Evolutionary conservation across 2,113 vertebrate genomes (phyloP), one percentile per base, ranked within the genome.

Genomic region (Nothobranchius furzeri): DNA sequence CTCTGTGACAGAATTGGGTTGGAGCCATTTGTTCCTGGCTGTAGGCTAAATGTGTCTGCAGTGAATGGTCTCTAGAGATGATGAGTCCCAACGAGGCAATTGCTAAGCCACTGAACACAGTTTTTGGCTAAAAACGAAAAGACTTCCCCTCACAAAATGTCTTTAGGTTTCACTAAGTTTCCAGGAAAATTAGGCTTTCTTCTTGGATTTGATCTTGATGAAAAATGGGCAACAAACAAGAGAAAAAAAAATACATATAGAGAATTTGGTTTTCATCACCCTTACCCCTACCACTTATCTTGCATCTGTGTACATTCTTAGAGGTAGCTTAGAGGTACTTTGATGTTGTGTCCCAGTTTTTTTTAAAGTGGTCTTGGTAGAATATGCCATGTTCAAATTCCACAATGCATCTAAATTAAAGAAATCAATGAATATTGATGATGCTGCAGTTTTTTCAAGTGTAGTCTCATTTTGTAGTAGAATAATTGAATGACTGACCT

Each of bases 1-100:
- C 53, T 74, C 35, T 52, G 60, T 74, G 67, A 74, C 63, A 82
- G 46, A 77, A 82, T 14, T 72, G 64, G 72, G 60, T 72, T 77
- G 43, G 15, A 7, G 63, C 55, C 36, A 65, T 76, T 68, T 76
- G 51, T 75, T 73, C 50, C 36, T 58, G 40, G 60, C 35, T 48
- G 56, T 66, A 69, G 46, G 40, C 36, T 54, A 73, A 68, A 68
- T 40, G 36, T 58, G 24, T 63, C 36, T 70, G 49, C 66, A 68
- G 62, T 53, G 37, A 20, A 50, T 60, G 12, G 49, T 65, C 10
- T 37, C 30, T 65, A 25, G 59, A 67, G 62, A 79, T 46, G 47
- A 75, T 64, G 64, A 55, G 40, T 15, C 35, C 14, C 55, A 71
- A 14, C 12, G 46, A 58, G 25, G 17, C 55, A 30, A 45, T 36